Evolutionary conservation across 2,888 invertebrate species (phyloP).

Genomic region (Agrotis segetum): DNA sequence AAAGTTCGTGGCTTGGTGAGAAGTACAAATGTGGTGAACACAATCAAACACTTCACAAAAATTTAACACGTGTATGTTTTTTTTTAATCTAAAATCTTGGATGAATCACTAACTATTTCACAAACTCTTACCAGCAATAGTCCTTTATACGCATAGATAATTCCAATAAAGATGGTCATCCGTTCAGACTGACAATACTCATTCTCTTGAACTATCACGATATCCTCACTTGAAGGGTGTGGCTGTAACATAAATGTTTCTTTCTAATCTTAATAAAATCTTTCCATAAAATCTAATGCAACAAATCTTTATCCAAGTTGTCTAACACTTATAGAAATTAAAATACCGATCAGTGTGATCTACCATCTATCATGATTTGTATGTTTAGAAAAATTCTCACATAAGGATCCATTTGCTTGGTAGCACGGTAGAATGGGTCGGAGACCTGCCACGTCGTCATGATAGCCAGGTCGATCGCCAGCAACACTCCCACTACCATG

Average conservation of each 20-base stretch:
- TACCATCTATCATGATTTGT: not conserved
- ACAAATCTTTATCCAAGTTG: not conserved
- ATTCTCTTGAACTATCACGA: slow-evolving; percentile 97
- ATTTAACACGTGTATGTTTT: not conserved
- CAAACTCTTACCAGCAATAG: slow-evolving; percentile 95
- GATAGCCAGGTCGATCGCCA: slow-evolving; percentile 97
- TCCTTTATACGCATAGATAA: slow-evolving; percentile 99
- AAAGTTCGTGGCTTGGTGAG: not conserved
- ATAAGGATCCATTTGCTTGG: slow-evolving; percentile 97
- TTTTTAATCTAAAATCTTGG: not conserved
- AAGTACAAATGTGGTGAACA: not conserved
- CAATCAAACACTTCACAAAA: slow-evolving; percentile 23
- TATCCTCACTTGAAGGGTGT: slow-evolving; percentile 97
- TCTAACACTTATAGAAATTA: not conserved
- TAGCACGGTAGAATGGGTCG: slow-evolving; percentile 98
- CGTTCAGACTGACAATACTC: slow-evolving; percentile 99
- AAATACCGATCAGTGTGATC: not conserved
- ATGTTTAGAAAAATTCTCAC: slow-evolving; percentile 91
- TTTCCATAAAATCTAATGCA: too few relatives aligned
- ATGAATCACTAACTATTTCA: not conserved
- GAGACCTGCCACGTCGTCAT: slow-evolving; percentile 99
- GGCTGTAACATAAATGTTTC: slow-evolving; percentile 90
- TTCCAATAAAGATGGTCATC: slow-evolving; percentile 98
- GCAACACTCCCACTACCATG: slow-evolving; percentile 98
- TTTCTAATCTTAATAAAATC: too few relatives aligned